phyloP scores from a whole-genome alignment of 1,140 invertebrate species.

The Drosophila micromelanica region DNA sequence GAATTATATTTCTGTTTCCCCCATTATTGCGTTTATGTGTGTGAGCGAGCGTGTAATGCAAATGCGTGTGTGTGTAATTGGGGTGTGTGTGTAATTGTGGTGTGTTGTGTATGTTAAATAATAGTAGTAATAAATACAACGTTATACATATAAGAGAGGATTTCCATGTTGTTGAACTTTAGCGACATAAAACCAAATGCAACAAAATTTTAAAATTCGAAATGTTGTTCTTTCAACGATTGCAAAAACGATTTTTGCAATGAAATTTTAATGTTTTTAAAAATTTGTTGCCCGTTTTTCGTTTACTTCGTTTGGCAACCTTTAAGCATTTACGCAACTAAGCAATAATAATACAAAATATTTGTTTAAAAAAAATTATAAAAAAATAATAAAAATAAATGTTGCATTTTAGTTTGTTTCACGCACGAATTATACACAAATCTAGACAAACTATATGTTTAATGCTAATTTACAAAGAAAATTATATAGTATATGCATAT shows the following conservation, averaged over 20 bases:
- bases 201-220: constrained; percentile 38
- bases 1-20: constrained; percentile 50
- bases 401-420: constrained; percentile 54
- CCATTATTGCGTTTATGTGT: constrained; percentile 27
- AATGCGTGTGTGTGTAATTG: constrained; percentile 10
- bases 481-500: constrained; percentile 16
- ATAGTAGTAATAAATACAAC: constrained; percentile 74
- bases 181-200: constrained; percentile 52
- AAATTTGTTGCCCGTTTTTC: constrained; percentile 20
- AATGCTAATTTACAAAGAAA: constrained; percentile 55
- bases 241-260: constrained; percentile 4
- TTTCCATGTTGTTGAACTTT: constrained; percentile 42
- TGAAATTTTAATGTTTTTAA: neutral
- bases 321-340: constrained; percentile 48
- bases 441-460: constrained; percentile 48
- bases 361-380: constrained; percentile 32
- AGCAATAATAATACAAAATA: constrained; percentile 77
- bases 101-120: constrained; percentile 53
- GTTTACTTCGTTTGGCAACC: constrained; percentile 30
- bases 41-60: constrained; percentile 33
- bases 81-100: neutral
- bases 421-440: constrained; percentile 79
- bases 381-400: constrained; percentile 27
- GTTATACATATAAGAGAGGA: constrained; percentile 74
- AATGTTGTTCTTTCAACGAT: neutral